A percentile compares a stretch with the other conserved stretches of the same genome.
Evolutionary conservation across 2,888 invertebrate species (phyloP).

Genomic region (Sicus ferrugineus): DNA sequence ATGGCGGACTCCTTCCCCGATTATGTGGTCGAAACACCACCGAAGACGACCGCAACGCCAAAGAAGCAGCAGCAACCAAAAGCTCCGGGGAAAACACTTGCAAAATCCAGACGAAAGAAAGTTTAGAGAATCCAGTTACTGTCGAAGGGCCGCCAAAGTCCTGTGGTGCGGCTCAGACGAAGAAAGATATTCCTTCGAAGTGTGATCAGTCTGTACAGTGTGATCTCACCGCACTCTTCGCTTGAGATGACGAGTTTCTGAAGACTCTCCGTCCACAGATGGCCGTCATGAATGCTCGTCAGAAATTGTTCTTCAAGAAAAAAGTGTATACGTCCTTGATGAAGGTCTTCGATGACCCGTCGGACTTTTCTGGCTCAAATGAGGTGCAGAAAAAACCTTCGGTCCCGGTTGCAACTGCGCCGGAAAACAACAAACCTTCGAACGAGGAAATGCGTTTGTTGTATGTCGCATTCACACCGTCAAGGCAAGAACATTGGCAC

Average conservation of each 20-base stretch:
- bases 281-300: slow-evolving; percentile 54
- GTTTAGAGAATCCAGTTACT: not conserved
- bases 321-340: slow-evolving; percentile 52
- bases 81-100: too few species aligned
- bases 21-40: not conserved
- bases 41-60: not conserved
- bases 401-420: too few species aligned
- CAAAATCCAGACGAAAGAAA: not conserved
- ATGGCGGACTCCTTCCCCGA: too few species aligned
- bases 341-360: slow-evolving; percentile 56
- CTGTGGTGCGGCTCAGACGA: not conserved
- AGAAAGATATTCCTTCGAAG: not conserved
- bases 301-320: slow-evolving; percentile 56
- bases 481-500: too few species aligned
- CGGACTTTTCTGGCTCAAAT: slow-evolving; percentile 48
- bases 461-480: too few species aligned
- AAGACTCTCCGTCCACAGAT: slow-evolving; percentile 52
- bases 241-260: slow-evolving; percentile 51
- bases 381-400: too few species aligned
- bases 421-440: too few species aligned
- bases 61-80: not conserved
- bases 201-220: slow-evolving; percentile 31
- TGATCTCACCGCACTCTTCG: slow-evolving; percentile 19
- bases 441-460: too few species aligned
- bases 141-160: not conserved